phyloP scores from a whole-genome alignment of 2,797 vertebrate species.

The Pangasius macronema region DNA sequence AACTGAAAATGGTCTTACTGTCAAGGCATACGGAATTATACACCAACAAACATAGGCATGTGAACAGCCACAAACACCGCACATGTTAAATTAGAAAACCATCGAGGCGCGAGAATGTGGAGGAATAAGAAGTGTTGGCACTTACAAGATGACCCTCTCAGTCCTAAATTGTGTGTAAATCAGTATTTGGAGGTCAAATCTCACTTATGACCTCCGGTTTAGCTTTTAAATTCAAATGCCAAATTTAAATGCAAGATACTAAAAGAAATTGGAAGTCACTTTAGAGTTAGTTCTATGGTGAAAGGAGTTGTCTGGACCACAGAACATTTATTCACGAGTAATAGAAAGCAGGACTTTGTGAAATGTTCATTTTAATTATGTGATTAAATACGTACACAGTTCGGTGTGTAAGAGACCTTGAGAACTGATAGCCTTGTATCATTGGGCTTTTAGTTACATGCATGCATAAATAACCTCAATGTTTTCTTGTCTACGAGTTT shows the following conservation, averaged over 20 bases:
- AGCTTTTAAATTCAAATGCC: constrained; percentile 10
- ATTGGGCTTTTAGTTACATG: background rate
- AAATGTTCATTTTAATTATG: constrained; percentile 26
- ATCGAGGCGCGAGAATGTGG: background rate
- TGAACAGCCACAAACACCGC: background rate
- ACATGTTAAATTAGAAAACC: background rate
- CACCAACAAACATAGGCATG: background rate
- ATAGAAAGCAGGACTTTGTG: constrained; percentile 30
- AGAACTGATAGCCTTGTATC: background rate
- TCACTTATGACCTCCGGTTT: background rate
- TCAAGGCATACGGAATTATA: background rate
- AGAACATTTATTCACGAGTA: constrained; percentile 27
- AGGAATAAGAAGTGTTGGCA: background rate
- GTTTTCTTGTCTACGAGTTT: background rate
- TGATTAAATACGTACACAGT: constrained; percentile 37
- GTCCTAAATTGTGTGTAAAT: background rate
- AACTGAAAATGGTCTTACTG: background rate
- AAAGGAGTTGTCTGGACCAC: constrained; percentile 34
- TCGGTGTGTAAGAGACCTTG: constrained; percentile 7
- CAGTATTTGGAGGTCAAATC: background rate
- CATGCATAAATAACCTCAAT: background rate
- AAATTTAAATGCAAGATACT: constrained; percentile 26
- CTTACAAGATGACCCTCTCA: background rate
- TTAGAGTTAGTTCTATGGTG: constrained; percentile 33
- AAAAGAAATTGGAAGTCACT: constrained; percentile 35